Percentiles rank a stretch among this genome's conserved stretches.
phyloP scores from a whole-genome alignment of 2,888 invertebrate genomes.

The Acrobasis consociella region DNA sequence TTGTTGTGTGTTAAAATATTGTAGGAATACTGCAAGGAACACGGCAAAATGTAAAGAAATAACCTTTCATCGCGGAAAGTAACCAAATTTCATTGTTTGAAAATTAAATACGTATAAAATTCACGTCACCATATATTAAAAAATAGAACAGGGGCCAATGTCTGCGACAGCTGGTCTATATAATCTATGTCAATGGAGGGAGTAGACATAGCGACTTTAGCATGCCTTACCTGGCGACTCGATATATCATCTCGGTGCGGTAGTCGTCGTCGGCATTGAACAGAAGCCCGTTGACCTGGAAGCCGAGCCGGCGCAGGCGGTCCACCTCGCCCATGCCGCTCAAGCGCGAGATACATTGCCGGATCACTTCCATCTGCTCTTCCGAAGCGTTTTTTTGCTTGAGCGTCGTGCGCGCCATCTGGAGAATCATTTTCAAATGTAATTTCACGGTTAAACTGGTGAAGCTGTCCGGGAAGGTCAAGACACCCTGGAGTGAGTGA shows the following conservation, averaged over 20 bases:
- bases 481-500: background rate
- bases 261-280: slow-evolving; percentile 67
- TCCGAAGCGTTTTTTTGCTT: slow-evolving; percentile 45
- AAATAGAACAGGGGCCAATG: no score
- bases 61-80: no score
- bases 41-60: no score
- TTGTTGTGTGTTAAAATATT: no score
- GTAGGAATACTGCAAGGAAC: no score
- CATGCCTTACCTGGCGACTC: slow-evolving; percentile 56
- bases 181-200: no score
- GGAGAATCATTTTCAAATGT: background rate
- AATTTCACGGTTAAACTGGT: no score
- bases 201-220: background rate
- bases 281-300: slow-evolving; percentile 56
- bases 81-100: no score
- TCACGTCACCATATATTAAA: no score
- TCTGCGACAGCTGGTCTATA: no score
- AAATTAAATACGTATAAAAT: no score
- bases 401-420: slow-evolving; percentile 62
- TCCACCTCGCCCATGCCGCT: slow-evolving; percentile 62
- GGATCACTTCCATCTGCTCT: slow-evolving; percentile 56
- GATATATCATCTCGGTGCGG: slow-evolving; percentile 55
- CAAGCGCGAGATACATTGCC: slow-evolving; percentile 55
- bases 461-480: no score
- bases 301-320: slow-evolving; percentile 48